A percentile compares a stretch with the other conserved stretches of the same genome.
Evolutionary conservation across 2,797 vertebrate species (phyloP).

Genomic region (Neoniphon sammara): DNA sequence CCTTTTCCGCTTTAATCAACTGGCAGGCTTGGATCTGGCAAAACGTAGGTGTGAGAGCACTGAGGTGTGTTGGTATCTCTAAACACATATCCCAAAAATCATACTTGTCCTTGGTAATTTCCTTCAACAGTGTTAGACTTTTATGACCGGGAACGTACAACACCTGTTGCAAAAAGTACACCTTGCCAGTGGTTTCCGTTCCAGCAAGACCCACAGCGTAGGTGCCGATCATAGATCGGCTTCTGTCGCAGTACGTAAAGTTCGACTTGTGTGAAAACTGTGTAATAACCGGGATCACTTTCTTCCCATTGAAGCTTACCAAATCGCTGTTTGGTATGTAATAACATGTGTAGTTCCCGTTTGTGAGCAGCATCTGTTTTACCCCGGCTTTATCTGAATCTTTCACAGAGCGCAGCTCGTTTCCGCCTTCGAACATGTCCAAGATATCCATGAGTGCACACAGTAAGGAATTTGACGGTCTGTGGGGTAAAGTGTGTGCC

Average conservation of each 20-base stretch:
- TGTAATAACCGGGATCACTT: not conserved
- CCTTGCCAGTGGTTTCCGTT: not conserved
- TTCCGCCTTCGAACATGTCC: constrained; percentile 9
- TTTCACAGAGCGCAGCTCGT: not conserved
- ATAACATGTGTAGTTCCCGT: not conserved
- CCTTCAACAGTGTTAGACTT: too few relatives aligned
- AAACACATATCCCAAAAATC: too few relatives aligned
- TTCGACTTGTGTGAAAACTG: not conserved
- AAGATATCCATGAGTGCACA: too few relatives aligned
- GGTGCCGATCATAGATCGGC: not conserved
- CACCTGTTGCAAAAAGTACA: too few relatives aligned
- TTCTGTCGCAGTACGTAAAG: not conserved
- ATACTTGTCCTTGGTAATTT: too few relatives aligned
- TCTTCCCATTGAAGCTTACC: not conserved
- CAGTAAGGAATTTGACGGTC: too few relatives aligned
- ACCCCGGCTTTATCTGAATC: not conserved
- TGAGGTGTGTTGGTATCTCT: too few relatives aligned
- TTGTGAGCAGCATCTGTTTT: not conserved
- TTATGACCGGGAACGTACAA: too few relatives aligned
- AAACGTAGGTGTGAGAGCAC: too few relatives aligned
- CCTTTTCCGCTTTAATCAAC: not conserved
- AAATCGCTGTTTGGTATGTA: not conserved
- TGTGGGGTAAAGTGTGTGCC: too few relatives aligned
- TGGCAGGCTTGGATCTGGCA: not conserved
- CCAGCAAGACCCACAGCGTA: not conserved